Conservation (phyloP, 2,797 vertebrate species). For the Heterohyrax brucei region DNA sequence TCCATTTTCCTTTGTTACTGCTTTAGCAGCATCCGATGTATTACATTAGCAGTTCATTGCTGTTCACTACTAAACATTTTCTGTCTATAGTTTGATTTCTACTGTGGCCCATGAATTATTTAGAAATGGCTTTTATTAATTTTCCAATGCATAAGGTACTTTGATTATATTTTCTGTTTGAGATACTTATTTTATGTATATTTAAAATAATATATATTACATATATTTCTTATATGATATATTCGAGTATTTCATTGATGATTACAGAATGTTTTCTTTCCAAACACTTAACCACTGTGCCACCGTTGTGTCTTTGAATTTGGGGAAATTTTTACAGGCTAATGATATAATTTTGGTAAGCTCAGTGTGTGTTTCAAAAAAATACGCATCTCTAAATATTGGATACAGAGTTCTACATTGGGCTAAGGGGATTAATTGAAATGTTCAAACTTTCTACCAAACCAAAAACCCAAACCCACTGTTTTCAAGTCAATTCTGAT, state of each 20-base stretch:
- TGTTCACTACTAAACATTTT: slow-evolving; percentile 10
- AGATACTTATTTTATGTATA: slow-evolving; percentile 20
- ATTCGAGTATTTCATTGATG: background rate
- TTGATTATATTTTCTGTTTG: background rate
- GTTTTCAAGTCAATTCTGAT: too few species aligned
- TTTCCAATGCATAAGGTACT: background rate
- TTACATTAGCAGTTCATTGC: background rate
- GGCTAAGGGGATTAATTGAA: slow-evolving; percentile 21
- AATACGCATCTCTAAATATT: slow-evolving; percentile 14
- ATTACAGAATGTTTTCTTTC: background rate
- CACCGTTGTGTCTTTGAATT: background rate
- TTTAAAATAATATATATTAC: too few species aligned
- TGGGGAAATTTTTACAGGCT: background rate
- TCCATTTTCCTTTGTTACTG: background rate
- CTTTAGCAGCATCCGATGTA: background rate
- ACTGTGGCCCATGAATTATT: background rate
- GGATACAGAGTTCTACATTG: background rate
- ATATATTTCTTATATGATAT: background rate
- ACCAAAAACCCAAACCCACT: too few species aligned
- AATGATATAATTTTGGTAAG: slow-evolving; percentile 12
- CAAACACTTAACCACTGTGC: too few species aligned
- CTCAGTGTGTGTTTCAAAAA: background rate
- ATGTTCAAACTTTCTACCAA: background rate
- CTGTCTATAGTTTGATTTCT: slow-evolving; percentile 48
- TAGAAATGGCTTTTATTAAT: slow-evolving; percentile 21